Base-by-base conservation (phyloP, 1,140 invertebrate genomes). In the Anastatus disparis region DNA sequence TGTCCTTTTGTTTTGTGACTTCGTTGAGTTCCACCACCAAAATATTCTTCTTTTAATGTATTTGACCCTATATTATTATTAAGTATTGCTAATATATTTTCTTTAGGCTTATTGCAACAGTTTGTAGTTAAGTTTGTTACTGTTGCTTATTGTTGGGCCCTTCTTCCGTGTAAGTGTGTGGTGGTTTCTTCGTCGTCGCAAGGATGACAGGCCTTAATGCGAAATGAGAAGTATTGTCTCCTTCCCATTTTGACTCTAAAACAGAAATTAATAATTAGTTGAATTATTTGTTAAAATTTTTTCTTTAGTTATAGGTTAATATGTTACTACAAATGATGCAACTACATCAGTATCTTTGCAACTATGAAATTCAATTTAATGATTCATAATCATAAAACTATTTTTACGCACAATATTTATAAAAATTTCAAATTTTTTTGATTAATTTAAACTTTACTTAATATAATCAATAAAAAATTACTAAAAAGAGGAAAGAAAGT, bases 191-290 rank as follows among this genome's bases (percentile, higher is more conserved):
- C 74, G 78, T 84, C 76, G 78, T 81, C 79, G 62, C 79, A 80
- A 82, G 82, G 82, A 82, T 85, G 82, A 81, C 84, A 85, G 82
- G 82, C 81, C 82, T 83, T 79, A 84, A 76, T 76, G 80, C 83
- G 81, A 82, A 82, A 85, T 77, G 81, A 82, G 77, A 83, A 80
- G 76, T 81, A 79, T 72, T 81, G 76, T 83, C 80, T 82, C 81
- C 84, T 85, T 85, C 81, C 85, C 85, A 86, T 86, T 82, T 85
- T 86, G 85, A 84, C 84, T 77, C 85, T 85, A 76, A 70, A 84
- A 81, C 20, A 42, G 9, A 35, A 56, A n/a, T n/a, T n/a, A n/a
- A n/a, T n/a, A n/a, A n/a, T n/a, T n/a, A n/a, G n/a, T n/a, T n/a
- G n/a, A n/a, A n/a, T n/a, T n/a, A n/a, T n/a, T n/a, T n/a, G n/a